Percentiles rank a stretch among this genome's conserved stretches.
phyloP scores from a whole-genome alignment of 2,888 invertebrate genomes.

The Spisula subtruncata region DNA sequence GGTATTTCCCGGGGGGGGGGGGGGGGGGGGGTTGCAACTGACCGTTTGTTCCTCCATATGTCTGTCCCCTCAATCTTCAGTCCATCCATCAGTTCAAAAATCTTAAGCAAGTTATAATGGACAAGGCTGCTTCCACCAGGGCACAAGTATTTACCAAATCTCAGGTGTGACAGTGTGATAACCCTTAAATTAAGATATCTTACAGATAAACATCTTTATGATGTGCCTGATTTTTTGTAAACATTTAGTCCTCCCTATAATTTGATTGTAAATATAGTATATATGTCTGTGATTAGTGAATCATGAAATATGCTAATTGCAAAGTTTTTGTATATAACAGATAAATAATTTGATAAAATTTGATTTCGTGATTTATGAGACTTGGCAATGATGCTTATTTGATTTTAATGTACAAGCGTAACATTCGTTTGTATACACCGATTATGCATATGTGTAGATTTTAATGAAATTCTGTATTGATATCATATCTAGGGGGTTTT shows the following conservation, averaged over 20 bases:
- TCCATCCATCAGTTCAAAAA: too few relatives aligned
- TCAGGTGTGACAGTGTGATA: neutral
- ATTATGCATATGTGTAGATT: too few relatives aligned
- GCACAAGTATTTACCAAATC: neutral
- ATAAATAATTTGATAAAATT: neutral
- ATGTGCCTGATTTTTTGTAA: neutral
- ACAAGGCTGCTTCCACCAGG: too few relatives aligned
- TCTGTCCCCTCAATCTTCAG: too few relatives aligned
- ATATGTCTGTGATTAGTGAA: slow-evolving; percentile 4
- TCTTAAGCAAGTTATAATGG: too few relatives aligned
- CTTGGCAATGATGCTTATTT: neutral
- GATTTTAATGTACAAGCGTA: too few relatives aligned
- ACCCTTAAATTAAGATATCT: slow-evolving; percentile 7
- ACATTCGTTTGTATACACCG: too few relatives aligned
- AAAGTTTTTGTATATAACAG: neutral
- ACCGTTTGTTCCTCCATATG: too few relatives aligned
- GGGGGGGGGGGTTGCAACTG: too few relatives aligned
- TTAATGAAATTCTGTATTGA: too few relatives aligned
- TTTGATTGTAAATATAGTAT: neutral
- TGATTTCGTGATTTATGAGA: neutral
- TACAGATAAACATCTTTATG: neutral
- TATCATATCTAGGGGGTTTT: too few relatives aligned
- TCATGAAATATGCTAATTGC: slow-evolving; percentile 17
- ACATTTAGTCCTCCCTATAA: neutral
- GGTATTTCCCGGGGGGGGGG: too few relatives aligned